Evolutionary conservation across 2,113 vertebrate genomes (phyloP).

Genomic region (Scomber scombrus): DNA sequence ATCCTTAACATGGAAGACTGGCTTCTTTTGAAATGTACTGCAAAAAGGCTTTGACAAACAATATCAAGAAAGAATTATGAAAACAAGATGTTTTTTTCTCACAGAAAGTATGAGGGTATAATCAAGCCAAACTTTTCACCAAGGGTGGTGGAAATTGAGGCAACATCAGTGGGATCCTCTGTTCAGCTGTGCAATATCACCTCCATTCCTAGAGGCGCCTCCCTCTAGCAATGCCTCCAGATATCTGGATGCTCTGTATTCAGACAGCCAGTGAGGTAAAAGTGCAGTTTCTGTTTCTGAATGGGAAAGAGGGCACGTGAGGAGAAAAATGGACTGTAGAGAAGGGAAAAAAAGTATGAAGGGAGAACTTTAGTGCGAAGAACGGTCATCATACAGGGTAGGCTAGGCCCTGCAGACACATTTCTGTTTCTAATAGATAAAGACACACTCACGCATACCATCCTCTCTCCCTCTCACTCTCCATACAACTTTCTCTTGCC

Average conservation of each 20-base stretch:
- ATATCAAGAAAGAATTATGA: conserved; percentile 51
- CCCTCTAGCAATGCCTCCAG: conserved; percentile 59
- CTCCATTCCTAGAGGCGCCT: conserved; percentile 23
- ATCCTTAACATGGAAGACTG: conserved; percentile 44
- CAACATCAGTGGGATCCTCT: background rate
- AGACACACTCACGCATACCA: conserved; percentile 34
- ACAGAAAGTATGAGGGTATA: background rate
- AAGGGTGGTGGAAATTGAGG: conserved; percentile 1
- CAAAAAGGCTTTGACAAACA: conserved; percentile 54
- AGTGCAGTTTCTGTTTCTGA: conserved; percentile 21
- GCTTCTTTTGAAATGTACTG: conserved; percentile 45
- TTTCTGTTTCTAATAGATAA: conserved; percentile 74
- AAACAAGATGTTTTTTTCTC: conserved; percentile 12
- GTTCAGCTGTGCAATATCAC: conserved; percentile 24
- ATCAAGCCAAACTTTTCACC: conserved; percentile 14
- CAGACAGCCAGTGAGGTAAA: conserved; percentile 34
- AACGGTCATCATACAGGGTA: conserved; percentile 40
- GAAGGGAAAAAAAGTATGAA: background rate
- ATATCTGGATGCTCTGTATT: conserved; percentile 54
- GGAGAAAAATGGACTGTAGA: background rate
- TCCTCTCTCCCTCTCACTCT: conserved; percentile 23
- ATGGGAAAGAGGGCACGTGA: conserved; percentile 21
- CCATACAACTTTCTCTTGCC: conserved; percentile 2
- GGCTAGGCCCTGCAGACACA: conserved; percentile 53
- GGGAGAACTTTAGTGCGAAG: conserved; percentile 8